Evolutionary conservation across 2,888 invertebrate species (phyloP).

Genomic region (Eilema sororculum): DNA sequence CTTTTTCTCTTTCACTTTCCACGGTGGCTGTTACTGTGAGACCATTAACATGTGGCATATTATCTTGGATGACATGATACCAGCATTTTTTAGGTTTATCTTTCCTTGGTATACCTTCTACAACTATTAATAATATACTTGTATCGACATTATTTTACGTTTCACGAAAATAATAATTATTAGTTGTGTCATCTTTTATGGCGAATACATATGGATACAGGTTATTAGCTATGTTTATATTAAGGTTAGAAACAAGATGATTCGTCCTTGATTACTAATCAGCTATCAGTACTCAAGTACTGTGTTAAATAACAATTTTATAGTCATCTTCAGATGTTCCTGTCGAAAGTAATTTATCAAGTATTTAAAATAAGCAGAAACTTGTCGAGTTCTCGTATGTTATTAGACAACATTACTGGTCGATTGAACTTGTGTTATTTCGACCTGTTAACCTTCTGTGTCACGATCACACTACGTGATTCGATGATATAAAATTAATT

Average conservation of each 20-base stretch:
- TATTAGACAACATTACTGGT: constrained; percentile 24
- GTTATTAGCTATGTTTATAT: background rate
- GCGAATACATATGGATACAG: background rate
- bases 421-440: constrained; percentile 25
- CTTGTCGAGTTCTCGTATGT: background rate
- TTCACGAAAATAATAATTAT: background rate
- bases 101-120: too few relatives aligned
- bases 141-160: too few relatives aligned
- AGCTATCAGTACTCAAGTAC: background rate
- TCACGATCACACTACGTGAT: constrained; percentile 37
- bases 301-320: background rate
- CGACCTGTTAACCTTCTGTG: constrained; percentile 25
- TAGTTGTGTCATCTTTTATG: background rate
- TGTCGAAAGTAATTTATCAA: background rate
- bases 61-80: too few relatives aligned
- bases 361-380: background rate
- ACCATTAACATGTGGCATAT: too few relatives aligned
- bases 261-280: constrained; percentile 5
- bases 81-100: too few relatives aligned
- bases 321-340: background rate
- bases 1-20: too few relatives aligned
- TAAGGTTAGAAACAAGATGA: background rate
- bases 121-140: too few relatives aligned
- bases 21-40: too few relatives aligned
- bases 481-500: background rate